phyloP scores from a whole-genome alignment of 2,797 vertebrate species.

The Echiichthys vipera region DNA sequence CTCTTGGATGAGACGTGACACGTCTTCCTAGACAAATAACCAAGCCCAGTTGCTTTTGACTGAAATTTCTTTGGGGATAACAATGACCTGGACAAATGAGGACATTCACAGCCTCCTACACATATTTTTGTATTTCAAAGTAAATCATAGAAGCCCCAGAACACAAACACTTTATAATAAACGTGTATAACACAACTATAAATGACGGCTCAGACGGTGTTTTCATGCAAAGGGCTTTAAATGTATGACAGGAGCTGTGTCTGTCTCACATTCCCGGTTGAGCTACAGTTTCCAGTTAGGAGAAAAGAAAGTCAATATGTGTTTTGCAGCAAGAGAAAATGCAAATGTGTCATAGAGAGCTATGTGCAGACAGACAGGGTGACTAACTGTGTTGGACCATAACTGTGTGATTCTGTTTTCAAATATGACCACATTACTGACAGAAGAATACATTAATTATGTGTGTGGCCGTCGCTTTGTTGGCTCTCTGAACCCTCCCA shows the following conservation, averaged over 20 bases:
- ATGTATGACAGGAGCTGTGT: too few species aligned
- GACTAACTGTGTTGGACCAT: neutral
- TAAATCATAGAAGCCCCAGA: neutral
- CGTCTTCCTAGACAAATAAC: too few species aligned
- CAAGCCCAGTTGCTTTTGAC: too few species aligned
- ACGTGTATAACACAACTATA: neutral
- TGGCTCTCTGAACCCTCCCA: neutral
- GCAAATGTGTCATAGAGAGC: neutral
- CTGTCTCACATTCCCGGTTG: neutral
- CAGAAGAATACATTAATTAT: rapidly evolving
- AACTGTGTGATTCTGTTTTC: neutral
- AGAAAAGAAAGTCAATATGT: neutral
- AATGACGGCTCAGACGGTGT: neutral
- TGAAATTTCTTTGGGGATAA: too few species aligned
- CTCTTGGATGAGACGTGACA: too few species aligned
- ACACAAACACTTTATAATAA: neutral
- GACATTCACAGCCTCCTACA: too few species aligned
- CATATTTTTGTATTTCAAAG: neutral
- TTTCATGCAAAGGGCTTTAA: neutral
- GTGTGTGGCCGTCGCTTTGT: rapidly evolving
- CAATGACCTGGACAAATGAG: too few species aligned
- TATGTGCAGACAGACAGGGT: neutral
- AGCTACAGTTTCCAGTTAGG: neutral
- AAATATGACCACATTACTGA: neutral
- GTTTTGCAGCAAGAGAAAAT: neutral